These are phyloP conservation scores for Diorhabda elongata DNA, from an alignment of 1,140 invertebrate species.

Conservation along the genomic window DNA sequence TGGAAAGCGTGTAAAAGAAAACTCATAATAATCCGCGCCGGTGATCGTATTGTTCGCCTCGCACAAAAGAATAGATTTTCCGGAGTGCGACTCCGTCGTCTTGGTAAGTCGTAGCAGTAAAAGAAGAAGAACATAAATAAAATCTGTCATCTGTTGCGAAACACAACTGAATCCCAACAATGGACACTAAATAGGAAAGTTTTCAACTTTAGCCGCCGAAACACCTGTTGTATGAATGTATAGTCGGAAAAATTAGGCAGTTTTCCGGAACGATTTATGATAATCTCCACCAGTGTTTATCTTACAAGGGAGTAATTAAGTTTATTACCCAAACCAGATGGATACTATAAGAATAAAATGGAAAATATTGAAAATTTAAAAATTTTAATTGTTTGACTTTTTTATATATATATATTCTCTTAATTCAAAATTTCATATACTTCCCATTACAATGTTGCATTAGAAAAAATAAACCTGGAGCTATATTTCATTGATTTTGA, in stretches of 20 bases:
- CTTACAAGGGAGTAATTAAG: neutral
- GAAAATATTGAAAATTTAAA: too few species aligned
- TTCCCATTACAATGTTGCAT: too few species aligned
- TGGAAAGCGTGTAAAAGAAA: neutral
- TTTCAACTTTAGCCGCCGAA: slow-evolving; percentile 10
- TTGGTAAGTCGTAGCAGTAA: slow-evolving; percentile 7
- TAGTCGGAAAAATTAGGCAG: slow-evolving; percentile 5
- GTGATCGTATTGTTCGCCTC: neutral
- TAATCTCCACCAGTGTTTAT: neutral
- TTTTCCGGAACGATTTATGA: slow-evolving; percentile 5
- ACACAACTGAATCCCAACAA: slow-evolving; percentile 13
- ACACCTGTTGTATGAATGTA: slow-evolving; percentile 12
- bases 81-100: neutral
- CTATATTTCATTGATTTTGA: too few species aligned
- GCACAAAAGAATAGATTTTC: slow-evolving; percentile 13
- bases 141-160: slow-evolving; percentile 13
- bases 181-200: slow-evolving; percentile 12
- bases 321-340: neutral
- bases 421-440: too few species aligned
- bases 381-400: too few species aligned
- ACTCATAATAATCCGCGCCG: slow-evolving; percentile 1
- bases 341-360: too few species aligned
- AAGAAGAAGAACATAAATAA: slow-evolving; percentile 12
- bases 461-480: too few species aligned
- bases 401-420: too few species aligned